Percentiles rank a stretch among this genome's conserved stretches.
Conservation (phyloP, 2,113 vertebrate genomes). For the Clarias magur region DNA sequence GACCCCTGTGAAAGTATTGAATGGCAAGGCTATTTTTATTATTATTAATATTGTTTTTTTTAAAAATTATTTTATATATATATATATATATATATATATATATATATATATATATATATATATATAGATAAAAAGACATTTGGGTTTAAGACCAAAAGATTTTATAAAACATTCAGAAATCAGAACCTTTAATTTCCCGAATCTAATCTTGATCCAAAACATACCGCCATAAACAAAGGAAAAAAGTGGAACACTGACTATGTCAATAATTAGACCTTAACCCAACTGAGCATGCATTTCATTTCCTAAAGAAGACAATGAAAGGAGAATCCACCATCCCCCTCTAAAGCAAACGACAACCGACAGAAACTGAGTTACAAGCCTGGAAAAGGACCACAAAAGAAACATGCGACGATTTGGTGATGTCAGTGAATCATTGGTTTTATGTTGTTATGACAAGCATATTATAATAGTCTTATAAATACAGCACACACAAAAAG, state of each 20-base stretch:
- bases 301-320: background rate
- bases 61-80: too few relatives aligned
- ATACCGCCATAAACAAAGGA: background rate
- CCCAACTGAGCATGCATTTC: background rate
- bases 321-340: background rate
- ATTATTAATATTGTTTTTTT: background rate
- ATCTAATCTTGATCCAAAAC: background rate
- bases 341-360: background rate
- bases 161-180: background rate
- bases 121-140: background rate
- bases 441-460: background rate
- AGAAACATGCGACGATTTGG: background rate
- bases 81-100: too few relatives aligned
- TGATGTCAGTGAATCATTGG: background rate
- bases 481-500: background rate
- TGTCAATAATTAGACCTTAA: background rate
- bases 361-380: background rate
- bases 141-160: background rate
- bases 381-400: background rate
- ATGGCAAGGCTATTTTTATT: background rate
- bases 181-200: background rate
- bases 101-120: too few relatives aligned
- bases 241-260: background rate
- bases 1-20: background rate
- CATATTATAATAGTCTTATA: background rate